These are phyloP conservation scores for Leptodactylus fuscus DNA, from an alignment of 2,113 vertebrate species.

Conservation along the genomic window DNA sequence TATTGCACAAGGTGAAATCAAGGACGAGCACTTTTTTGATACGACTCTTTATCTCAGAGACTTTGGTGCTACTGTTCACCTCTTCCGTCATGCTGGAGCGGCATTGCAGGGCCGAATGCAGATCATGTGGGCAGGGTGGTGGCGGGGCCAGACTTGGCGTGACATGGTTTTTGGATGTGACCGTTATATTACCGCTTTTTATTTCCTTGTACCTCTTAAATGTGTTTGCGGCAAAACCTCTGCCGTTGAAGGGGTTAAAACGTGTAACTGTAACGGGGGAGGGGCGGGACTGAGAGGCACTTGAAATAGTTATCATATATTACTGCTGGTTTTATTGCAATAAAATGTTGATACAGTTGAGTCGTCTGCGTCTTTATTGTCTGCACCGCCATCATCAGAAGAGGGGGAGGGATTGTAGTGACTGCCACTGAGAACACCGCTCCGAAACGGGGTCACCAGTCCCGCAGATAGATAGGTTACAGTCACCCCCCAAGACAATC, in stretches of 20 bases:
- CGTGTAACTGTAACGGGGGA: conserved; percentile 33
- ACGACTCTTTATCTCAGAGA: conserved; percentile 35
- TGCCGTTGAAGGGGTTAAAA: conserved; percentile 24
- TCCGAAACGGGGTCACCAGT: too few species aligned
- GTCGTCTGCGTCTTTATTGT: neutral
- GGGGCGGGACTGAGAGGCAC: conserved; percentile 32
- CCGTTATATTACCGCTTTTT: conserved; percentile 32
- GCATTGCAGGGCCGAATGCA: neutral
- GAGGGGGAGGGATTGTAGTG: neutral
- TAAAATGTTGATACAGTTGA: conserved; percentile 57
- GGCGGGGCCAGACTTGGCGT: neutral
- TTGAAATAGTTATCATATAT: conserved; percentile 56
- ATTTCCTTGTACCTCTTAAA: neutral
- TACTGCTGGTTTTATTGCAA: conserved; percentile 60
- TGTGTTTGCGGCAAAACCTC: conserved; percentile 29
- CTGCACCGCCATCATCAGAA: too few species aligned
- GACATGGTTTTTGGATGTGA: neutral
- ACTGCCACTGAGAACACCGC: too few species aligned
- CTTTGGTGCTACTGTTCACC: conserved; percentile 27
- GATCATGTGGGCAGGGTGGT: neutral
- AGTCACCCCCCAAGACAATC: too few species aligned
- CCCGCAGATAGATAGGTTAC: too few species aligned
- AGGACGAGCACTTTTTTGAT: neutral
- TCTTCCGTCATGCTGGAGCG: conserved; percentile 42
- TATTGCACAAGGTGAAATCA: conserved; percentile 12